A percentile compares a stretch with the other conserved stretches of the same genome.
phyloP scores from a whole-genome alignment of 2,888 invertebrate species.

The Masnerella sp. region DNA sequence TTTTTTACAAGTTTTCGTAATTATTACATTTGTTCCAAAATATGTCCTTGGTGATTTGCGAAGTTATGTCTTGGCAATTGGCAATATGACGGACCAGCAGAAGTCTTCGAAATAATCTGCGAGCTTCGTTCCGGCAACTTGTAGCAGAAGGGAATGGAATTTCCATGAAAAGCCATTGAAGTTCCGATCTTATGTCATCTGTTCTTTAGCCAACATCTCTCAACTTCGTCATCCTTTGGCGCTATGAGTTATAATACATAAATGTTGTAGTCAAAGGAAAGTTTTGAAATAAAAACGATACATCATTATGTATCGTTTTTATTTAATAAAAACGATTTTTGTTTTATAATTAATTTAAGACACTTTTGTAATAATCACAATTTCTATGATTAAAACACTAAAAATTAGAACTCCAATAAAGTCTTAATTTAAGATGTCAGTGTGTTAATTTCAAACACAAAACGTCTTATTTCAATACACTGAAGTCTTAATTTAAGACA shows the following conservation, averaged over 20 bases:
- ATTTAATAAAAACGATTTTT: no score
- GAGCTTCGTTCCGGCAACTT: constrained; percentile 17
- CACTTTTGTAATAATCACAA: no score
- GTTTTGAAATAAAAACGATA: constrained; percentile 19
- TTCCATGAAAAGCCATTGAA: constrained; percentile 43
- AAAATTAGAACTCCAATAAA: no score
- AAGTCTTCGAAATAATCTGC: constrained; percentile 42
- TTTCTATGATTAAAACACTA: no score
- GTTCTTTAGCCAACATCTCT: constrained; percentile 25
- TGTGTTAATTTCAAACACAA: no score
- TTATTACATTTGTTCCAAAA: no score
- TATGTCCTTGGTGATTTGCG: no score
- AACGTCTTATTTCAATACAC: no score
- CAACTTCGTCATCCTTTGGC: constrained; percentile 27
- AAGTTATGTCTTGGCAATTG: constrained; percentile 23
- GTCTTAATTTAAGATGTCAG: no score
- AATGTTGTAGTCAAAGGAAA: constrained; percentile 8
- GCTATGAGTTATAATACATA: constrained; percentile 11
- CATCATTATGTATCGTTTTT: not conserved
- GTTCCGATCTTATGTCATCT: constrained; percentile 42
- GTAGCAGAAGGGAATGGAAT: constrained; percentile 20
- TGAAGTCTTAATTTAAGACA: no score
- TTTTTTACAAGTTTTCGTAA: no score
- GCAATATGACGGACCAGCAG: constrained; percentile 19
- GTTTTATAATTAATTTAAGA: no score